phyloP scores from a whole-genome alignment of 1,140 invertebrate genomes.

The Halesus radiatus region DNA sequence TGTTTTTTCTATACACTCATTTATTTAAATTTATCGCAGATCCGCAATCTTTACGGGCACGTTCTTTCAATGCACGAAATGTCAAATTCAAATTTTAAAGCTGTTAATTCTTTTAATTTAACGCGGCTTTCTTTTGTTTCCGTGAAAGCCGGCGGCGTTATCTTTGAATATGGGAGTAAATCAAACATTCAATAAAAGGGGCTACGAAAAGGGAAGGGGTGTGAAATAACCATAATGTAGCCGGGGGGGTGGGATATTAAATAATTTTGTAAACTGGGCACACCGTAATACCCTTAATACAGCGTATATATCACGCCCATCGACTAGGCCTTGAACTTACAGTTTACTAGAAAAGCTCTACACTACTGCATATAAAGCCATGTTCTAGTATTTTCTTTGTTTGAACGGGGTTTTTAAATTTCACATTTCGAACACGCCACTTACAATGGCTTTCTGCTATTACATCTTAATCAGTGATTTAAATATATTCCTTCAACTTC shows the following conservation, averaged over 20 bases:
- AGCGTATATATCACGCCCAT: not conserved
- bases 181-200: constrained; percentile 29
- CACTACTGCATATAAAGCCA: not conserved
- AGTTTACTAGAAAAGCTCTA: too few species aligned
- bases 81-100: constrained; percentile 29
- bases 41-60: constrained; percentile 13
- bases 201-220: not conserved
- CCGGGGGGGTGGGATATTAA: not conserved
- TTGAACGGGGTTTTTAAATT: not conserved
- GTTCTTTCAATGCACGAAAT: constrained; percentile 4
- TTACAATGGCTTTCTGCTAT: not conserved
- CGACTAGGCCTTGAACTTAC: constrained; percentile 21
- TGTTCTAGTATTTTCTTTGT: not conserved
- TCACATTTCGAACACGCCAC: not conserved
- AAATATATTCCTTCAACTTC: not conserved
- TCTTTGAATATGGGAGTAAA: constrained; percentile 30
- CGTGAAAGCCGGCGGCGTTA: constrained; percentile 18
- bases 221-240: not conserved
- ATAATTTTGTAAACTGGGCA: not conserved
- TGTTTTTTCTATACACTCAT: constrained; percentile 6
- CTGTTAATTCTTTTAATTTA: constrained; percentile 35
- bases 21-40: constrained; percentile 15
- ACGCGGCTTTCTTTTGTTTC: constrained; percentile 28
- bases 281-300: not conserved
- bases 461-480: not conserved